Base-by-base conservation (phyloP, 2,888 invertebrate species). In the Archaeoteleia sp. region DNA sequence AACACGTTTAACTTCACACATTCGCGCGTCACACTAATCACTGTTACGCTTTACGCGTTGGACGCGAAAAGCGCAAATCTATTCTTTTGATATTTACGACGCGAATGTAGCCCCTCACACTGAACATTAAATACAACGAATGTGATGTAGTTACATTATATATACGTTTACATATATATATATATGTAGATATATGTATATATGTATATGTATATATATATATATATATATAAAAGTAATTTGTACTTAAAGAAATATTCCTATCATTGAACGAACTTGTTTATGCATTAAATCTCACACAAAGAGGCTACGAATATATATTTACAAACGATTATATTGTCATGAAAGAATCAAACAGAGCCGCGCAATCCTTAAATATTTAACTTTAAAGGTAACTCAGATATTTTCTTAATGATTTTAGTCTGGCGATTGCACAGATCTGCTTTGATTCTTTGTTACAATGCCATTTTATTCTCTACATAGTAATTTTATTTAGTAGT, bases 381-480 rank as follows among this genome's bases (percentile, higher is more conserved):
- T n/a, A n/a, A n/a, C n/a, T n/a, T n/a, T n/a, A n/a, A n/a, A n/a
- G n/a, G n/a, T n/a, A n/a, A n/a, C n/a, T n/a, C n/a, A n/a, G n/a
- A n/a, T n/a, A n/a, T n/a, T 20, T 20, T 20, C 20, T 4, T 20
- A 20, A 20, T n/a, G n/a, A n/a, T n/a, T n/a, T n/a, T n/a, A n/a
- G n/a, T n/a, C n/a, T n/a, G n/a, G n/a, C 30, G 37, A 37, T 14
- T 15, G 37, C 27, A 42, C 42, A 42, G 42, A 12, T 42, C 42
- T 42, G 27, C 27, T 2, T 42, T 25, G 8, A 25, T 17, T 13
- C 27, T 42, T 27, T 27, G 6, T 42, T 13, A 27, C 25, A 42
- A 42, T 42, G 23, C 23, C 25, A 42, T 14, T 13, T 42, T 42
- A 27, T 25, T 42, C 17, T 12, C 42, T 27, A 42, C 27, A 17